Base-by-base conservation (phyloP, 92 coral and sea anemone species). In the Siderastrea siderea region DNA sequence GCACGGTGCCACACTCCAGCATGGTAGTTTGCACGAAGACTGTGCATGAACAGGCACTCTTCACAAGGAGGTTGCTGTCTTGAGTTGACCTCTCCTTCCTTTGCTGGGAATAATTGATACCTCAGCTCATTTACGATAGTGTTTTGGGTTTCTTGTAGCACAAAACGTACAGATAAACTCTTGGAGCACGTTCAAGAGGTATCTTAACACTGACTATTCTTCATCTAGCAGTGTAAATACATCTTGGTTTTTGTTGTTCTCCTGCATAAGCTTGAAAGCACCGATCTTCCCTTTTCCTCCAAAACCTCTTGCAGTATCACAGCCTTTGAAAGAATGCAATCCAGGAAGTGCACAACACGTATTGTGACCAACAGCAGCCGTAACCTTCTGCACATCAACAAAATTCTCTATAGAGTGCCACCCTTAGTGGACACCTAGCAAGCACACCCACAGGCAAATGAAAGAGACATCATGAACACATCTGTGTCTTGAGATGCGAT, bases 21-120 rank as follows among this genome's bases (percentile, higher is more conserved):
- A 76, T 93, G 95, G 86, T 86, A 90, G 88, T 90, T 93, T 74
- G 91, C 93, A 19, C 90, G 63, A 50, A 71, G 86, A 55, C 89
- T 79, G 88, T 93, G 95, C 91, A 81, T 67, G 54, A 68, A 64
- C 68, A 88, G 87, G 61, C 92, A 84, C 68, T 92, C 92, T 84
- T 81, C 67, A 87, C 92, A 88, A 49, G 92, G 90, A 50, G 95
- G 95, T 4, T 88, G 88, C 80, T 88, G 95, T 26, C 90, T 81
- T 43, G 95, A 92, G 66, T 92, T 90, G 66, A 92, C 84, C 49
- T 88, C 92, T 19, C 95, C 90, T 68, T 84, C 78, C 81, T 79
- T 83, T 6, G 84, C 81, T 58, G 86, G 19, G 84, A 92, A 92
- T 13, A 91, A 67, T 48, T 87, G 89, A 70, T 82, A 83, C 66